phyloP scores from a whole-genome alignment of 2,888 invertebrate species.

The Stratiomys singularior region DNA sequence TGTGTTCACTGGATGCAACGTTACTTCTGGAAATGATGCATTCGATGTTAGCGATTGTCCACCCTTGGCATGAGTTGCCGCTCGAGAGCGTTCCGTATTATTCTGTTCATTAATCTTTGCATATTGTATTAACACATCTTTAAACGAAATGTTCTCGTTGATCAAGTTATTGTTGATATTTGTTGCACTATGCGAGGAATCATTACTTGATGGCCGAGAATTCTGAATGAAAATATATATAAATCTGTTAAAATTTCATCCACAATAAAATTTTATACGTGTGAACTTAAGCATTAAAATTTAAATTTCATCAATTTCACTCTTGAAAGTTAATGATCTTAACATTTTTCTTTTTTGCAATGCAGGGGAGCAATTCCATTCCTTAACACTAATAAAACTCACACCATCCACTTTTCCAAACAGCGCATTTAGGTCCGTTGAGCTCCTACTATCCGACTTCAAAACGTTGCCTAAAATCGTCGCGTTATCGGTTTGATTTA shows the following conservation, averaged over 20 bases:
- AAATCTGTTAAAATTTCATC: no score
- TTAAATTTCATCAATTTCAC: no score
- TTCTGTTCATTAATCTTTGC: conserved; percentile 68
- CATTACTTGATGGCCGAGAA: conserved; percentile 67
- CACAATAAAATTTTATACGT: no score
- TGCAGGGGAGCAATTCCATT: no score
- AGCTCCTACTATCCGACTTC: conserved; percentile 54
- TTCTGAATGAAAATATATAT: conserved; percentile 52
- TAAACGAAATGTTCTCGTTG: conserved; percentile 68
- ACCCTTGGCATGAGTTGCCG: conserved; percentile 55
- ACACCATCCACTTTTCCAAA: conserved; percentile 49
- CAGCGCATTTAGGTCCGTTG: conserved; percentile 48
- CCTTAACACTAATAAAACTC: no score
- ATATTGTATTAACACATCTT: conserved; percentile 80
- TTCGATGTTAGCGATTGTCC: conserved; percentile 61
- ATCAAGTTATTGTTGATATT: conserved; percentile 59
- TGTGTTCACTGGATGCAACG: conserved; percentile 75
- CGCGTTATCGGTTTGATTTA: conserved; percentile 48
- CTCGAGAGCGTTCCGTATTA: conserved; percentile 47
- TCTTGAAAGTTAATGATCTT: no score
- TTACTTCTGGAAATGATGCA: conserved; percentile 77
- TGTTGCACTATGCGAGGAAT: conserved; percentile 67
- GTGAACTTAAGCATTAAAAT: no score
- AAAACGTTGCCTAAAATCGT: conserved; percentile 55
- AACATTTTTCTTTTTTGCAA: neutral